A percentile compares a stretch with the other conserved stretches of the same genome.
Conservation (phyloP, 2,888 invertebrate genomes). For the Nomada fabriciana region DNA sequence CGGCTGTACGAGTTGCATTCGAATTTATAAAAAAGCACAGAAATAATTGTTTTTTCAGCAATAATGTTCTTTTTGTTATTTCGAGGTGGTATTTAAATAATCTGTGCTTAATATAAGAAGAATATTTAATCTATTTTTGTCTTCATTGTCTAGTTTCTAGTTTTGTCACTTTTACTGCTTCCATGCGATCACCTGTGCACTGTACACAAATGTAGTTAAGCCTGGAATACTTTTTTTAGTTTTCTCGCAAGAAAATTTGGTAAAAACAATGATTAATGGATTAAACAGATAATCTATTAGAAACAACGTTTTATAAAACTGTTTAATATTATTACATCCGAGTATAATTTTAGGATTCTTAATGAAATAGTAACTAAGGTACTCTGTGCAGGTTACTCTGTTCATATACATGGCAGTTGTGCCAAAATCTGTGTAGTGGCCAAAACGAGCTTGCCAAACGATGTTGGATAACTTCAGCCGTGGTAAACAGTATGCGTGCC, state of each 20-base stretch:
- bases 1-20: not conserved
- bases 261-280: not conserved
- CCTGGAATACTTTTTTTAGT: not conserved
- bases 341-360: not conserved
- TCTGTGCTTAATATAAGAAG: not conserved
- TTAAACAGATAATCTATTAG: too few species aligned
- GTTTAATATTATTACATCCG: too few species aligned
- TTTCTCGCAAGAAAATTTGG: not conserved
- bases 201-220: too few species aligned
- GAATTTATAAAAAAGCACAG: not conserved
- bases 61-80: too few species aligned
- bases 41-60: not conserved
- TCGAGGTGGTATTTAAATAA: not conserved
- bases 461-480: slow-evolving; percentile 53
- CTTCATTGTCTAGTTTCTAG: too few species aligned
- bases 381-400: not conserved
- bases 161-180: too few species aligned
- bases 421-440: not conserved
- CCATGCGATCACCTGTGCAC: too few species aligned
- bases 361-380: not conserved
- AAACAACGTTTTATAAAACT: too few species aligned
- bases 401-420: not conserved
- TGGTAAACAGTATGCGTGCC: slow-evolving; percentile 62
- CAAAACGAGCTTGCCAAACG: slow-evolving; percentile 35
- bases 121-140: too few species aligned